Evolutionary conservation across 2,888 invertebrate species (phyloP).

Genomic region (Plemyria rubiginata): DNA sequence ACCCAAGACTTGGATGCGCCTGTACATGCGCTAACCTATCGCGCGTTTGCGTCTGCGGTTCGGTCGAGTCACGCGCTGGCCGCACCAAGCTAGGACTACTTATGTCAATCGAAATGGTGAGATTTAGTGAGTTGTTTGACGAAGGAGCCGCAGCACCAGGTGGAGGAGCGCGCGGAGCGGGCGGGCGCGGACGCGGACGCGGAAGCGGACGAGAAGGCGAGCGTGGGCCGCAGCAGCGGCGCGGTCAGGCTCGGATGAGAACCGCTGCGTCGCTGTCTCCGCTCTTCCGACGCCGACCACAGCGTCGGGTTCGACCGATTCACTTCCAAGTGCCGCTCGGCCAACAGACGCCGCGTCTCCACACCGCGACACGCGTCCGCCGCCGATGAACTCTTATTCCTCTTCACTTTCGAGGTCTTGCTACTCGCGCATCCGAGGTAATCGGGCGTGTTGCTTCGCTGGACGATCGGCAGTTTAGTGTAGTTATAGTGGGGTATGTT

Average conservation of each 20-base stretch:
- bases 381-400: slow-evolving; percentile 81
- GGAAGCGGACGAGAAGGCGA: slow-evolving; percentile 42
- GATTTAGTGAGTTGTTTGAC: slow-evolving; percentile 91
- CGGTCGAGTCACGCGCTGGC: slow-evolving; percentile 19
- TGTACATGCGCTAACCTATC: slow-evolving; percentile 1
- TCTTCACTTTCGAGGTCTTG: slow-evolving; percentile 71
- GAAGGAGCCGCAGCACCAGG: slow-evolving; percentile 92
- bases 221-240: slow-evolving; percentile 85
- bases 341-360: slow-evolving; percentile 69
- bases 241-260: slow-evolving; percentile 62
- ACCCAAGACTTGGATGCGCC: background rate
- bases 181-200: slow-evolving; percentile 50
- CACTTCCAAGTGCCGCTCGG: slow-evolving; percentile 72
- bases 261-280: slow-evolving; percentile 68
- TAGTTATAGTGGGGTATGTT: slow-evolving; percentile 77
- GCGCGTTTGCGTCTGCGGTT: background rate
- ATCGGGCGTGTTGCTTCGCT: slow-evolving; percentile 71
- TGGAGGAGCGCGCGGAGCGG: slow-evolving; percentile 86
- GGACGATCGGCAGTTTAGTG: slow-evolving; percentile 69
- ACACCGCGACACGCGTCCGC: slow-evolving; percentile 73
- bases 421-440: slow-evolving; percentile 55
- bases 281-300: slow-evolving; percentile 71
- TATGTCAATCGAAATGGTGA: slow-evolving; percentile 88
- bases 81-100: slow-evolving; percentile 49
- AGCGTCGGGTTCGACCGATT: slow-evolving; percentile 80